Evolutionary conservation across 2,888 invertebrate genomes (phyloP), one percentile per base, ranked within the genome.

Genomic region (Meandrusa payeni): DNA sequence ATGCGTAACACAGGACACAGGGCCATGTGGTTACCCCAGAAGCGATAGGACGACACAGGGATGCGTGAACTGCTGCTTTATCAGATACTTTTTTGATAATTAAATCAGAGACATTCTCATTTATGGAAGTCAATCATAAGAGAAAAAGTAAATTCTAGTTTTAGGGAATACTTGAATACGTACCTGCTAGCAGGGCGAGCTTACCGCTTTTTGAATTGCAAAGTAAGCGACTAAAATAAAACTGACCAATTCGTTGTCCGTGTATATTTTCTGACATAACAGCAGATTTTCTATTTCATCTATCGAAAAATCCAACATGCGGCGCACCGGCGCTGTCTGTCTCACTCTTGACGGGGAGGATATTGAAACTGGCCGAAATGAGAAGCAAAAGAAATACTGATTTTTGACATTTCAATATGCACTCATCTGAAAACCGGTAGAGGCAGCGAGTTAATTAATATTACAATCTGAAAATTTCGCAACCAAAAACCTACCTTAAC

Each of bases 341-440:
- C 74, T 71, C 72, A 43, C 66, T 63, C 72, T 64, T 79, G 82
- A 85, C 85, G 73, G 65, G 69, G 58, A 78, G 76, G 77, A 82
- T 83, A 79, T 82, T 80, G 83, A 71, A 76, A 73, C 66, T 64
- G 69, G 66, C 73, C 75, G 66, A 79, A 86, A 86, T 83, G 75
- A 81, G 75, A 80, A 75, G 75, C 66, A 85, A 85, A 86, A 86
- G 83, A 81, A 85, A 81, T 70, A 69, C 66, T 64, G 69, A 73
- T 74, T 77, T 79, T 76, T 81, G 86, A 86, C 85, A 61, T 82
- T 83, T 76, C 86, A 81, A 85, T 85, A 85, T 85, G 80, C 83
- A 85, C 82, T 85, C 83, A 77, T 73, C 78, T 72, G 58, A 63
- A 60, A 55, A 57, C 52, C 29, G n/a, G 56, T 47, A 58, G 62